Evolutionary conservation across 1,140 invertebrate genomes (phyloP), one percentile per base, ranked within the genome.

Genomic region (Aphelinus atriplicis): DNA sequence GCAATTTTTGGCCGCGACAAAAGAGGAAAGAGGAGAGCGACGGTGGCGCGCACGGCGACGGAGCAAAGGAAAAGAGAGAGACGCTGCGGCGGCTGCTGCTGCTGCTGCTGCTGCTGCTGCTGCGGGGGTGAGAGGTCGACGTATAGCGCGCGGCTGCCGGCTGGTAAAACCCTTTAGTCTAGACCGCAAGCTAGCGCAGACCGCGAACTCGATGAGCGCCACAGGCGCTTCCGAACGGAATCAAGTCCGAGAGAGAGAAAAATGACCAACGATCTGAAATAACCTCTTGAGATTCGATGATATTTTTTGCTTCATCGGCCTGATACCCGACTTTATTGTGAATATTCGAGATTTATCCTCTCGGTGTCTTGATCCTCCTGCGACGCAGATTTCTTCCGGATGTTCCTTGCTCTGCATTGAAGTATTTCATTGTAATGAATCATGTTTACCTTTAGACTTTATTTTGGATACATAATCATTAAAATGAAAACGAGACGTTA

Each of bases 121-220:
- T 64, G 62, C 48, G n/a, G 51, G 26, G 10, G 47, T 64, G 47
- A 6, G 47, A 50, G 62, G 43, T 26, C 3, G 62, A 5, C 57
- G 48, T 61, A 26, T 26, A 26, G 26, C 26, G 26, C 26, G 26
- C 26, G 48, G 42, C 42, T 51, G 42, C 26, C 26, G 45, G 42
- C 63, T 26, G 53, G 55, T 58, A 73, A 73, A 73, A 84, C 78
- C 81, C 82, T 83, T 84, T 83, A 83, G 83, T 84, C 84, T 84
- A 73, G 83, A 85, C 83, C 83, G 64, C 82, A 83, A 64, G 64
- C 60, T 61, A 70, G 53, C 43, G 45, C 51, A 71, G 68, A 71
- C 71, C 60, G 45, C 73, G 65, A 68, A 57, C 45, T 46, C 66
- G n/a, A 69, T n/a, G n/a, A 69, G 43, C 42, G 56, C 42, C 53